These are phyloP conservation scores for Microchirus variegatus DNA, from an alignment of 2,797 vertebrate species.

Conservation along the genomic window DNA sequence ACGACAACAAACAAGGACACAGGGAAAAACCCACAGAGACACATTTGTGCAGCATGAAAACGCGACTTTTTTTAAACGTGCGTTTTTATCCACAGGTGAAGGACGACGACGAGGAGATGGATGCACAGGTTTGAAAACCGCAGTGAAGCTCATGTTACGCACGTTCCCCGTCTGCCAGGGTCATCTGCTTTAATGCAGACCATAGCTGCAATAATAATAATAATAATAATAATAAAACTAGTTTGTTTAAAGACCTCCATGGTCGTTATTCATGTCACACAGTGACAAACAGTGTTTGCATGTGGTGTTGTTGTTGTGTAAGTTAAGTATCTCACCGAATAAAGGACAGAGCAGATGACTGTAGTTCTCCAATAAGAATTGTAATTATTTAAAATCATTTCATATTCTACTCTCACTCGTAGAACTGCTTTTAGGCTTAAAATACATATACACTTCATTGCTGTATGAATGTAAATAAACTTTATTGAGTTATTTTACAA, in stretches of 20 bases:
- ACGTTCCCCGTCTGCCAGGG: conserved; percentile 41
- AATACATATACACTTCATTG: conserved; percentile 10
- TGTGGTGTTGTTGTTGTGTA: conserved; percentile 7
- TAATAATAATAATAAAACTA: too few species aligned
- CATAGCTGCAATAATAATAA: conserved; percentile 35
- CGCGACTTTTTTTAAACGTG: background rate
- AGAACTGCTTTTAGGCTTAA: conserved; percentile 9
- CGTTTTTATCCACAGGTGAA: conserved; percentile 71
- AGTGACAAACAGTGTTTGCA: conserved; percentile 15
- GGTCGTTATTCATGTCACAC: conserved; percentile 1
- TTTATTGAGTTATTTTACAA: conserved; percentile 29
- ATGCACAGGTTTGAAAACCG: conserved; percentile 61
- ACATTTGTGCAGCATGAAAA: too few species aligned
- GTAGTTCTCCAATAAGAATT: conserved; percentile 19
- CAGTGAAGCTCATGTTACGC: conserved; percentile 17
- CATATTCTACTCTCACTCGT: conserved; percentile 9
- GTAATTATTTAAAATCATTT: conserved; percentile 51
- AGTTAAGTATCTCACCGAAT: conserved; percentile 20
- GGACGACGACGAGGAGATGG: conserved; percentile 74
- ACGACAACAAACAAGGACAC: too few species aligned
- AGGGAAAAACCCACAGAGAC: too few species aligned
- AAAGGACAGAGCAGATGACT: background rate
- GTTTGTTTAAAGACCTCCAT: background rate
- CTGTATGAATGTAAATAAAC: conserved; percentile 61
- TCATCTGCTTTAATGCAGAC: conserved; percentile 2